Base-by-base conservation (phyloP, 2,113 vertebrate genomes). In the Eulemur macaco region DNA sequence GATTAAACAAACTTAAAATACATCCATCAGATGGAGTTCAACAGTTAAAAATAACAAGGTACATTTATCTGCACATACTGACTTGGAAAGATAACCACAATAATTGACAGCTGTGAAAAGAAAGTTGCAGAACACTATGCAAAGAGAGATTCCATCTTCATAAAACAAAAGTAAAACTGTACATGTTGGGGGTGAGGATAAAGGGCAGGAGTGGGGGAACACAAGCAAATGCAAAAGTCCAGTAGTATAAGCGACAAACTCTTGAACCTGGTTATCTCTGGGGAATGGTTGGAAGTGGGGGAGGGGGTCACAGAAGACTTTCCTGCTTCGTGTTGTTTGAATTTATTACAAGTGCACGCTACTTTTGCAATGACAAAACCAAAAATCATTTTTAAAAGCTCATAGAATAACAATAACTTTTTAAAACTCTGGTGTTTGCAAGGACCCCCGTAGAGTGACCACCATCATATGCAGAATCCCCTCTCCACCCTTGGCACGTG, bases 401-500 rank as follows among this genome's bases (percentile, higher is more conserved):
- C 42, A 74, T 2, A 73, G n/a, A 74, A 78, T n/a, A 71, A 66
- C 18, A 37, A 54, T 45, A 31, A 54, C n/a, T 42, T 66, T 50
- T 50, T 10, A 31, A 34, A 81, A 45, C 25, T 52, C 37, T 15
- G 23, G 45, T 47, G n/a, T 81, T 23, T 63, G 23, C 27, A 56
- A 71, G 73, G 85, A 56, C 18, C 47, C 64, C 66, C 34, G 12
- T 13, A 21, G 64, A 74, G 86, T 20, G 34, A 56, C 45, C n/a
- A 47, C 18, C 6, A 1, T 1, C 15, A 23, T 37, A 64, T 14
- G 2, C 66, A 18, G 47, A 37, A 6, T 60, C 0, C 1, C 11
- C 29, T 34, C 21, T 45, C 9, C 2, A 5, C 0, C 18, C 80
- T 73, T 69, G 0, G 8, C 25, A 11, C 1, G 20, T 4, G 54